Conservation (phyloP, 2,888 invertebrate genomes). For the Deilephila porcellus region DNA sequence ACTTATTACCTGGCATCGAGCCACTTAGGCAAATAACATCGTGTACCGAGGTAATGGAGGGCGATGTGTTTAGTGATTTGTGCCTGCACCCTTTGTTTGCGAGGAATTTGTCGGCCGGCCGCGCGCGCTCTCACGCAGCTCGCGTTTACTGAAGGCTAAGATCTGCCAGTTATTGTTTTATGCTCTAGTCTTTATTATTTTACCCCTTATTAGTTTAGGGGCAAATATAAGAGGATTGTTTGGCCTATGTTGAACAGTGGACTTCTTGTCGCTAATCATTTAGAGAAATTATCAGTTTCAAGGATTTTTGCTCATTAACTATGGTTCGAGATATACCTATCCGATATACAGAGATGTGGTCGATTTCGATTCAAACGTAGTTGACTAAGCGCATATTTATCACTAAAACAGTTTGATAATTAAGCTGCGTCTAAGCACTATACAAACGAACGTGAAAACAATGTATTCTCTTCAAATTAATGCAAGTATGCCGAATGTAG, state of each 20-base stretch:
- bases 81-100: slow-evolving; percentile 29
- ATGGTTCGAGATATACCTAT: too few species aligned
- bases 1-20: slow-evolving; percentile 60
- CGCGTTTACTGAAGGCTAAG: background rate
- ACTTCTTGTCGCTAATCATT: too few species aligned
- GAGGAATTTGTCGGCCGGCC: background rate
- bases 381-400: too few species aligned
- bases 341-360: too few species aligned
- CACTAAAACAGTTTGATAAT: background rate
- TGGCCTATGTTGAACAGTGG: too few species aligned
- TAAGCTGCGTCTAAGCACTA: background rate
- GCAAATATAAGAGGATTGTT: too few species aligned
- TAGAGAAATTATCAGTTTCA: too few species aligned
- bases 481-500: slow-evolving; percentile 11
- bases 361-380: too few species aligned
- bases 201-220: too few species aligned
- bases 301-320: too few species aligned
- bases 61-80: slow-evolving; percentile 52
- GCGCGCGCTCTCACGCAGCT: background rate
- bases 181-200: background rate
- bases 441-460: background rate
- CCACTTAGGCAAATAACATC: slow-evolving; percentile 71
- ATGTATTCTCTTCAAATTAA: slow-evolving; percentile 19
- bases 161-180: background rate
- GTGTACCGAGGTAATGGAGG: slow-evolving; percentile 52